phyloP scores from a whole-genome alignment of 2,797 vertebrate species.

The Eleutherodactylus coqui region DNA sequence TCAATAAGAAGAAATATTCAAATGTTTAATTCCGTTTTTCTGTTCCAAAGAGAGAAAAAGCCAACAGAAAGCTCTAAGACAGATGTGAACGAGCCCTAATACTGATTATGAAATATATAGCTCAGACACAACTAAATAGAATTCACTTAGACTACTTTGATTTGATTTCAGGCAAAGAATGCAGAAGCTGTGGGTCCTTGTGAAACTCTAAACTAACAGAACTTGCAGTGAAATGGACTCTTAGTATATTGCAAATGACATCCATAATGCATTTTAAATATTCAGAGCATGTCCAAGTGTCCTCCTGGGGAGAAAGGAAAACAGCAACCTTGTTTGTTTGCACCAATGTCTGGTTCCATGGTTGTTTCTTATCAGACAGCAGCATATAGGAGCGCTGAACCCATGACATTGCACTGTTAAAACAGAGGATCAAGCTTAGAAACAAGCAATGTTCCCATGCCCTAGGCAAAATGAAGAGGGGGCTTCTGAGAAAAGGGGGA shows the following conservation, averaged over 20 bases:
- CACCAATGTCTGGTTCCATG: slow-evolving; percentile 56
- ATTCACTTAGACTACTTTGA: not conserved
- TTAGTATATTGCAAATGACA: slow-evolving; percentile 17
- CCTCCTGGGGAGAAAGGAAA: slow-evolving; percentile 66
- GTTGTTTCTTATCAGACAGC: slow-evolving; percentile 69
- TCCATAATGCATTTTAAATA: slow-evolving; percentile 20
- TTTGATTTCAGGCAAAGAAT: not conserved
- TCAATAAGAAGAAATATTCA: too few species aligned
- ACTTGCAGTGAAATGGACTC: not conserved
- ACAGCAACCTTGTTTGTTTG: slow-evolving; percentile 63
- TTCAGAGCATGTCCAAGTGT: slow-evolving; percentile 9
- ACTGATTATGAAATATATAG: not conserved
- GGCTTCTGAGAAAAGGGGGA: slow-evolving; percentile 69
- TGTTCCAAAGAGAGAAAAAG: too few species aligned
- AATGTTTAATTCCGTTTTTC: too few species aligned
- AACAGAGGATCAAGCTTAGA: slow-evolving; percentile 62
- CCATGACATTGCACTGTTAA: slow-evolving; percentile 62
- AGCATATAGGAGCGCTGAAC: slow-evolving; percentile 67
- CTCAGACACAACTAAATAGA: not conserved
- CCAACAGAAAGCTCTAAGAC: too few species aligned
- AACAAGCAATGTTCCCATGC: slow-evolving; percentile 74
- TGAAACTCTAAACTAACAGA: not conserved
- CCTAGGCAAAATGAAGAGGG: slow-evolving; percentile 66
- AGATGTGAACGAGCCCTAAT: too few species aligned
- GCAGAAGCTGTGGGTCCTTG: not conserved